phyloP scores from a whole-genome alignment of 2,113 vertebrate genomes.

The Semnornis frantzii region DNA sequence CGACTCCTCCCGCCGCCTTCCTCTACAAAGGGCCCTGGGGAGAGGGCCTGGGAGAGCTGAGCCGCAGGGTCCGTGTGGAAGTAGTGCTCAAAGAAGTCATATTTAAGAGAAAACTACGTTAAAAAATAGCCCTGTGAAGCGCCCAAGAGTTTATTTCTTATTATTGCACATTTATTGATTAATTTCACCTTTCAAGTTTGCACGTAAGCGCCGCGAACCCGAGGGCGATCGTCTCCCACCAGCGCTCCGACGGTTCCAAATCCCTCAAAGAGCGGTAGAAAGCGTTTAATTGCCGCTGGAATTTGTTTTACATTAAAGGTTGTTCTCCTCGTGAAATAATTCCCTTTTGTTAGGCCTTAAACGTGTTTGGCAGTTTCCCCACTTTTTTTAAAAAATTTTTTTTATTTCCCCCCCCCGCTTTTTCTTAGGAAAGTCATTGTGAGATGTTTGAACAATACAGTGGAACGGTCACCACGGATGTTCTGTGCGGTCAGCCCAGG shows the following conservation, averaged over 20 bases:
- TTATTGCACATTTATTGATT: background rate
- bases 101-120: background rate
- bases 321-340: background rate
- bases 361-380: constrained; percentile 11
- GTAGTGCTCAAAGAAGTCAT: background rate
- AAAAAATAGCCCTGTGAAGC: background rate
- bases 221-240: background rate
- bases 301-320: background rate
- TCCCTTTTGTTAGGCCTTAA: constrained; percentile 16
- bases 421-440: background rate
- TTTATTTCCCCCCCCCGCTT: background rate
- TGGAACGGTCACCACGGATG: background rate
- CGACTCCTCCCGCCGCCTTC: background rate
- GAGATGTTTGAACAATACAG: constrained; percentile 20
- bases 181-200: background rate
- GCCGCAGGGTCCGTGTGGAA: background rate
- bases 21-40: constrained; percentile 14
- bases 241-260: background rate
- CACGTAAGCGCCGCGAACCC: background rate
- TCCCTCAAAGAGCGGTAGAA: background rate
- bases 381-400: background rate
- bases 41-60: background rate
- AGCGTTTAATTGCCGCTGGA: background rate
- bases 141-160: background rate
- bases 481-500: background rate